A percentile compares a stretch with the other conserved stretches of the same genome.
phyloP scores from a whole-genome alignment of 2,888 invertebrate genomes.

The Drepanosiphum platanoidis region DNA sequence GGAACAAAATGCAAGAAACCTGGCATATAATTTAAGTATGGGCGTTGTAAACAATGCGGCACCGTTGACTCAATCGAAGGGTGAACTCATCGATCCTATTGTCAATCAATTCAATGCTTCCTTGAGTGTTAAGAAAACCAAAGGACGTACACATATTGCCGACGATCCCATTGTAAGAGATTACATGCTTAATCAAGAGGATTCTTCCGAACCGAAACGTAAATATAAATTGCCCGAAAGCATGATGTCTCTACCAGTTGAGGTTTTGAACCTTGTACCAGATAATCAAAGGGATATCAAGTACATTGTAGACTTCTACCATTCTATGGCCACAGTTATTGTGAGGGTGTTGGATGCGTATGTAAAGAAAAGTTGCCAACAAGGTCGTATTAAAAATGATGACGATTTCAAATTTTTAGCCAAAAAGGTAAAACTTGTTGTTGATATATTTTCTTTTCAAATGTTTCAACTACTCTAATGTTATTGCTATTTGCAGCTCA shows the following conservation, averaged over 20 bases:
- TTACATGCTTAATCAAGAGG: conserved; percentile 9
- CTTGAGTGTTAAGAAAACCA: background rate
- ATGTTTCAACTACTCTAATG: background rate
- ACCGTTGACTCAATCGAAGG: background rate
- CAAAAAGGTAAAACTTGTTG: conserved; percentile 76
- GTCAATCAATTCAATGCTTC: conserved; percentile 11
- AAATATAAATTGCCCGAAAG: conserved; percentile 50
- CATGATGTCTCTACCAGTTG: conserved; percentile 46
- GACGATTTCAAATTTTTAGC: conserved; percentile 96
- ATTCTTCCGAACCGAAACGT: background rate
- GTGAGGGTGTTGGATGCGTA: conserved; percentile 42
- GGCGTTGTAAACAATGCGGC: background rate
- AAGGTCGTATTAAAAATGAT: conserved; percentile 85
- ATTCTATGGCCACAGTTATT: conserved; percentile 53
- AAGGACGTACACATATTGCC: background rate
- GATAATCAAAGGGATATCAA: conserved; percentile 50
- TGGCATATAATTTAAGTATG: background rate
- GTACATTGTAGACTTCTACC: conserved; percentile 55
- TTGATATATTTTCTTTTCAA: background rate
- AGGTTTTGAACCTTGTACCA: conserved; percentile 33
- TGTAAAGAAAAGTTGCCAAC: conserved; percentile 71
- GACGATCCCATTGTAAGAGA: conserved; percentile 51
- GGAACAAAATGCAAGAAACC: background rate
- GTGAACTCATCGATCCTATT: conserved; percentile 17
- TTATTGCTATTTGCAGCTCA: conserved; percentile 32